Evolutionary conservation across 2,797 vertebrate genomes (phyloP).

Genomic region (Australoheros facetus): DNA sequence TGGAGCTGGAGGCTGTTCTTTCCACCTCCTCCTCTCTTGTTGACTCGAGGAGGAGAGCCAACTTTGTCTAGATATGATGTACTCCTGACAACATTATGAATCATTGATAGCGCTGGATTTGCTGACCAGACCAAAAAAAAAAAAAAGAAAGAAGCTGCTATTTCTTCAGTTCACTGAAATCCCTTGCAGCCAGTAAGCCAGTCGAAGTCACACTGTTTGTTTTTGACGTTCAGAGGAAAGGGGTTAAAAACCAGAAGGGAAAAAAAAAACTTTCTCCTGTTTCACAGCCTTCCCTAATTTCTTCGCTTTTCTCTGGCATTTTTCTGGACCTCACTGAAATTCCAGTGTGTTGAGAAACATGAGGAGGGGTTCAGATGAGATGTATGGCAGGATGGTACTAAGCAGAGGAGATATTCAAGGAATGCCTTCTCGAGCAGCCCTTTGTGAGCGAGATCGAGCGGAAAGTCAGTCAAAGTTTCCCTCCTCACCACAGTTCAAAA

Average conservation of each 20-base stretch:
- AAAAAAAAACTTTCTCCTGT: constrained; percentile 6
- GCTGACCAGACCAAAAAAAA: constrained; percentile 71
- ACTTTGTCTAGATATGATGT: constrained; percentile 53
- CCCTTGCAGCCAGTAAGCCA: constrained; percentile 39
- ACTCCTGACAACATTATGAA: constrained; percentile 75
- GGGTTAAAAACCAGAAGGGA: constrained; percentile 22
- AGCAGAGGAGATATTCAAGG: constrained; percentile 65
- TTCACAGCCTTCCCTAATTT: constrained; percentile 14
- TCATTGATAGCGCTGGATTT: constrained; percentile 75
- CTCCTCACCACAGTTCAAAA: constrained; percentile 48
- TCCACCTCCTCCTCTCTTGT: constrained; percentile 23
- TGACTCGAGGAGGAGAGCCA: constrained; percentile 47
- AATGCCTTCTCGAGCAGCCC: constrained; percentile 70
- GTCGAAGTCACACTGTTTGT: constrained; percentile 41
- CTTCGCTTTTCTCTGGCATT: constrained; percentile 46
- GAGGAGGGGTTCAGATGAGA: constrained; percentile 19
- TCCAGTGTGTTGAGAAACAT: constrained; percentile 29
- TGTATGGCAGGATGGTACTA: constrained; percentile 38
- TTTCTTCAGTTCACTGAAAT: constrained; percentile 32
- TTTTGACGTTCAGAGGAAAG: constrained; percentile 20
- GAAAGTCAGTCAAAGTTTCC: constrained; percentile 55
- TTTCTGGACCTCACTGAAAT: constrained; percentile 53
- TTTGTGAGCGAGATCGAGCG: constrained; percentile 51
- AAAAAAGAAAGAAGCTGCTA: constrained; percentile 31
- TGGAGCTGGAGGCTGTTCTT: constrained; percentile 28